Percentiles rank a stretch among this genome's conserved stretches.
Evolutionary conservation across 2,113 vertebrate species (phyloP).

Genomic region (Trichechus manatus): DNA sequence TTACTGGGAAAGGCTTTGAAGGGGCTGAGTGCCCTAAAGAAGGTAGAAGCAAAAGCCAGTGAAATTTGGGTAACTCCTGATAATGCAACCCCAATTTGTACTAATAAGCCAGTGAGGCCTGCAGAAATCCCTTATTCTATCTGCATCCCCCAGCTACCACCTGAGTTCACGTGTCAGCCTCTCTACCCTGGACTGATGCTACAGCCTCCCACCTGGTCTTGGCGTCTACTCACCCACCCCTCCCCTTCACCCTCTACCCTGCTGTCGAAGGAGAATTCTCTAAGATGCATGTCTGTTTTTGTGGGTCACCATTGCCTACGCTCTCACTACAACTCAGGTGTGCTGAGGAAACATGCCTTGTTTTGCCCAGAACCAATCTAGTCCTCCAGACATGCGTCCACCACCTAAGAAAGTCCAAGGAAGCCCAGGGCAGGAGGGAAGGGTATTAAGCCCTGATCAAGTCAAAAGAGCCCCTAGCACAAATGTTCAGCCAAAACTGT

Average conservation of each 20-base stretch:
- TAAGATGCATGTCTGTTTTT: background rate
- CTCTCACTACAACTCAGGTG: background rate
- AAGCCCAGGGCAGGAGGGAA: background rate
- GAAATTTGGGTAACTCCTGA: background rate
- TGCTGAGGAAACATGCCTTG: background rate
- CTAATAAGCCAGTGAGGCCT: background rate
- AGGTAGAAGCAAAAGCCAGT: background rate
- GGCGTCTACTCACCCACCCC: background rate
- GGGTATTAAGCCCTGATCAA: background rate
- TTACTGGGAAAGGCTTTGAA: background rate
- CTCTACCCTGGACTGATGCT: rapidly evolving
- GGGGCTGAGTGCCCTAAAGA: background rate
- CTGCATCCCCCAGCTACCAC: background rate
- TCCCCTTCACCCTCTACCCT: too few relatives aligned
- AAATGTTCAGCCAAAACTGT: background rate
- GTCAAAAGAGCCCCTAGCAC: background rate
- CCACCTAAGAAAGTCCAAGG: too few relatives aligned
- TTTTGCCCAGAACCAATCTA: background rate
- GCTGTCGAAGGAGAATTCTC: too few relatives aligned
- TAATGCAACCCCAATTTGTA: background rate
- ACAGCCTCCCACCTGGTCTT: background rate
- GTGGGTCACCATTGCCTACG: background rate
- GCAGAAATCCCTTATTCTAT: background rate
- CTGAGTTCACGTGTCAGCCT: too few relatives aligned
- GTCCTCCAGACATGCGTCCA: background rate